Evolutionary conservation across 2,797 vertebrate genomes (phyloP).

Genomic region (Gymnodraco acuticeps): DNA sequence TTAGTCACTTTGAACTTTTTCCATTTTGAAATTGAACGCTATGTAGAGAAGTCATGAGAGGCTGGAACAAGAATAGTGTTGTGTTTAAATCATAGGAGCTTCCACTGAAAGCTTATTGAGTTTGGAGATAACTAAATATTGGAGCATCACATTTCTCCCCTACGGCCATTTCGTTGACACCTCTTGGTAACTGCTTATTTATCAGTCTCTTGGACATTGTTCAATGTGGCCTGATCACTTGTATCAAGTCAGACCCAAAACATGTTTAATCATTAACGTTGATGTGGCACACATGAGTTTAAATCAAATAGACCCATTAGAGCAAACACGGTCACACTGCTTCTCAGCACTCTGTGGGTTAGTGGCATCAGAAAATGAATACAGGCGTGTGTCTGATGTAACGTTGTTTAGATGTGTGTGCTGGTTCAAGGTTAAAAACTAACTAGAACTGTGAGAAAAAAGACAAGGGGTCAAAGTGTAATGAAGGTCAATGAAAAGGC

Average conservation of each 20-base stretch:
- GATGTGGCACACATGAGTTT: slow-evolving; percentile 42
- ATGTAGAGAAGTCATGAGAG: not conserved
- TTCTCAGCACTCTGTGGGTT: slow-evolving; percentile 3
- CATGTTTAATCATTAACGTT: slow-evolving; percentile 45
- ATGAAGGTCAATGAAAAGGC: not conserved
- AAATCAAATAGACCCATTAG: slow-evolving; percentile 51
- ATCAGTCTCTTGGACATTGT: slow-evolving; percentile 15
- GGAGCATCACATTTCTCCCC: slow-evolving; percentile 3
- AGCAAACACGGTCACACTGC: slow-evolving; percentile 34
- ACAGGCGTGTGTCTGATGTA: not conserved
- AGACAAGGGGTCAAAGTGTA: not conserved
- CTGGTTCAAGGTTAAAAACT: slow-evolving; percentile 24
- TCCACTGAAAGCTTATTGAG: slow-evolving; percentile 20
- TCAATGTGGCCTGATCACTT: slow-evolving; percentile 8
- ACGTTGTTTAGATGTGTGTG: not conserved
- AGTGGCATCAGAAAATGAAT: slow-evolving; percentile 1
- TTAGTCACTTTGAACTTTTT: not conserved
- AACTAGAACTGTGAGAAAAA: not conserved
- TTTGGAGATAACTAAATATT: slow-evolving; percentile 8
- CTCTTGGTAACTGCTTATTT: slow-evolving; percentile 24
- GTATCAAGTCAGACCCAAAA: slow-evolving; percentile 21
- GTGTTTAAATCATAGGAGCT: slow-evolving; percentile 3
- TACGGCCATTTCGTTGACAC: slow-evolving; percentile 2
- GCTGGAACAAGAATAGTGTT: not conserved
- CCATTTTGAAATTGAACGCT: not conserved